phyloP scores from a whole-genome alignment of 2,888 invertebrate species.

The Oxycera nigricornis region DNA sequence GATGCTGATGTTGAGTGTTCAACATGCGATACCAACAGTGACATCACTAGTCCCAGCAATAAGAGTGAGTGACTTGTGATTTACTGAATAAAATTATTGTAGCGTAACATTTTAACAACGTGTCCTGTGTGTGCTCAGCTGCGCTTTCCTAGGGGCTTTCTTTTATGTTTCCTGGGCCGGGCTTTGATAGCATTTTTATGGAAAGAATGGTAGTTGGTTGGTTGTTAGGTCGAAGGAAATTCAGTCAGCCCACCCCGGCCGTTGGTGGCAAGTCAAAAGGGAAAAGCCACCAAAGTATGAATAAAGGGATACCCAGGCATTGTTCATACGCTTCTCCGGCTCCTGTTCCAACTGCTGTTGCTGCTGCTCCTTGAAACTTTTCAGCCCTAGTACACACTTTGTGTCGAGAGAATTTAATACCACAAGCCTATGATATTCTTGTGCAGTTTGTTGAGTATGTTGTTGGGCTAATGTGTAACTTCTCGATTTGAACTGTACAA shows the following conservation, averaged over 20 bases:
- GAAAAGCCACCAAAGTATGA: conserved; percentile 6
- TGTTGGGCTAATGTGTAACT: not conserved
- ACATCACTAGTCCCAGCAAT: not conserved
- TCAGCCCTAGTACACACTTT: not conserved
- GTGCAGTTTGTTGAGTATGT: not conserved
- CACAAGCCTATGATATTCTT: not conserved
- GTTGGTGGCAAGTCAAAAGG: conserved; percentile 21
- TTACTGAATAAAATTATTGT: conserved; percentile 37
- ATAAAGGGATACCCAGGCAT: not conserved
- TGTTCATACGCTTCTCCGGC: no score
- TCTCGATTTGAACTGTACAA: no score
- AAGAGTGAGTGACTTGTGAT: conserved; percentile 26
- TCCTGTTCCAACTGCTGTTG: not conserved
- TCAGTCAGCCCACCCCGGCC: not conserved
- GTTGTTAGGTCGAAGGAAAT: not conserved
- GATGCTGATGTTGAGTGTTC: not conserved
- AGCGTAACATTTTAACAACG: conserved; percentile 41
- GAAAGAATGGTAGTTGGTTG: not conserved
- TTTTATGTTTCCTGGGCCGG: conserved; percentile 1
- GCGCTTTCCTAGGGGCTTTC: conserved; percentile 28
- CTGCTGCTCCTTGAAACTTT: not conserved
- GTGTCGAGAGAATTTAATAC: not conserved
- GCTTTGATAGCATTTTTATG: conserved; percentile 20
- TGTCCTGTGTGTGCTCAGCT: conserved; percentile 37
- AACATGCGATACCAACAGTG: not conserved